Evolutionary conservation across 2,797 vertebrate genomes (phyloP).

Genomic region (Meda fulgida): DNA sequence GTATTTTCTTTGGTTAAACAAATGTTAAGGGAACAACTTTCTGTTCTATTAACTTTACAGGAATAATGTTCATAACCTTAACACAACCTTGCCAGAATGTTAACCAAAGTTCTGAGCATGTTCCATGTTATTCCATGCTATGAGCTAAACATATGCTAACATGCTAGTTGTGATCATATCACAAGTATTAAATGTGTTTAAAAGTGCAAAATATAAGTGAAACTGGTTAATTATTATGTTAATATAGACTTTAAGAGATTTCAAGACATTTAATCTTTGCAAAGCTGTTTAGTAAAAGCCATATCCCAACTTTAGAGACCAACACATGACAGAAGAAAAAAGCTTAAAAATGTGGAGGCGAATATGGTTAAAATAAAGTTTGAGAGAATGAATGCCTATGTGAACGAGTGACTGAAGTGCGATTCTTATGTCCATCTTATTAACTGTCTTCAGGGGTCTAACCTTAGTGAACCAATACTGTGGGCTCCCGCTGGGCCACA

Average conservation of each 20-base stretch:
- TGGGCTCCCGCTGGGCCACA: constrained; percentile 57
- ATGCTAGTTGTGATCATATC: constrained; percentile 32
- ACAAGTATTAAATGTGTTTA: not conserved
- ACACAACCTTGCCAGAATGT: not conserved
- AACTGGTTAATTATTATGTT: not conserved
- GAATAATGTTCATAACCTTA: not conserved
- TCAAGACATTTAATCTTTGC: not conserved
- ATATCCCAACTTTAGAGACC: not conserved
- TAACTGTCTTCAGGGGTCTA: not conserved
- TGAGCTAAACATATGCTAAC: not conserved
- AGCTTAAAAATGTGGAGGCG: not conserved
- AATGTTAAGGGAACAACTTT: not conserved
- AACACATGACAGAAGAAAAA: not conserved
- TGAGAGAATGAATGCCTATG: not conserved
- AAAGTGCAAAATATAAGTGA: not conserved
- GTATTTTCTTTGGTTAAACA: not conserved
- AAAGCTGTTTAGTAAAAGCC: not conserved
- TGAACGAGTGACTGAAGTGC: not conserved
- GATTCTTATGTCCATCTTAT: not conserved
- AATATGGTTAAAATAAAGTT: not conserved
- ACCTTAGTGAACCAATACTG: constrained; percentile 57
- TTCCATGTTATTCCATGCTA: not conserved
- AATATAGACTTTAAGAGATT: not conserved
- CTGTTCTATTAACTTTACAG: not conserved
- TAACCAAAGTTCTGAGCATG: not conserved